These are phyloP conservation scores for Campoletis sonorensis DNA, from an alignment of 1,140 invertebrate species.

Conservation along the genomic window DNA sequence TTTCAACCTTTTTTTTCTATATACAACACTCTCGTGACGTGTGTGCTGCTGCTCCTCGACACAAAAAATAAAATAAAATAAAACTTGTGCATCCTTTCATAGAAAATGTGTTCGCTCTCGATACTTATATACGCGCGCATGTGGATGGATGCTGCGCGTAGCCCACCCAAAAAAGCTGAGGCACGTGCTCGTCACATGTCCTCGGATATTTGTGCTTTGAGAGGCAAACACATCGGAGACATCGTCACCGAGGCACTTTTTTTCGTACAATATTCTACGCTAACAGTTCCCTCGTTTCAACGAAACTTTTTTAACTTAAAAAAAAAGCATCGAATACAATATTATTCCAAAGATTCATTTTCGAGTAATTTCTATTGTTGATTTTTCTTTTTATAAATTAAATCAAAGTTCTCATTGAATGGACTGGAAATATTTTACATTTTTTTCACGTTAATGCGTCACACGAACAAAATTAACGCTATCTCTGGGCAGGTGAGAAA, in stretches of 20 bases:
- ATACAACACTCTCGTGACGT: background rate
- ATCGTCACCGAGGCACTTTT: background rate
- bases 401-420: too few relatives aligned
- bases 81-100: slow-evolving; percentile 13
- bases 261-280: background rate
- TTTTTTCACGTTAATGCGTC: background rate
- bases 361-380: background rate
- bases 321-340: background rate
- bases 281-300: background rate
- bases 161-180: slow-evolving; percentile 39
- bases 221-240: slow-evolving; percentile 17
- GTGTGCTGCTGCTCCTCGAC: background rate
- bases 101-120: slow-evolving; percentile 32
- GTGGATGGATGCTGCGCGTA: background rate
- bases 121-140: slow-evolving; percentile 39
- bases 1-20: background rate
- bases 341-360: background rate
- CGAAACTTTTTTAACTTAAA: background rate
- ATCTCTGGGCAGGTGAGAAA: slow-evolving; percentile 6
- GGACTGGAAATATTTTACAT: background rate
- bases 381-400: background rate
- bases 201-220: background rate
- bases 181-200: slow-evolving; percentile 75
- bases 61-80: background rate
- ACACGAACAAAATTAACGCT: background rate